A percentile compares a stretch with the other conserved stretches of the same genome.
Evolutionary conservation across 2,888 invertebrate genomes (phyloP).

Genomic region (Monochamus alternatus): DNA sequence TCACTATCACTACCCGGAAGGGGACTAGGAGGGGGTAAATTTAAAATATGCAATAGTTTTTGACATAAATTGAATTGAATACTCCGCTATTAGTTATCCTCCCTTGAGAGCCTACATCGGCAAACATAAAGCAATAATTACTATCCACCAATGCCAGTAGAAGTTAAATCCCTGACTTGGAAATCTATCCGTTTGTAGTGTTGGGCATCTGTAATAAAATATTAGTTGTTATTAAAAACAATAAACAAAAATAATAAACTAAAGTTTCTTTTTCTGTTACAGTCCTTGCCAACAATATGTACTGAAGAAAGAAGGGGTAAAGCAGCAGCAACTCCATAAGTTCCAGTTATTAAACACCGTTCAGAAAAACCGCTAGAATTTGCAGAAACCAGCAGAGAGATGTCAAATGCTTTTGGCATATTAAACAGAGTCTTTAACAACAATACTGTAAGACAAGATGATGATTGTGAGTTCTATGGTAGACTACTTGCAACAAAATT

Average conservation of each 20-base stretch:
- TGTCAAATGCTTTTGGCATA: constrained; percentile 2
- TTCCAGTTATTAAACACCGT: not conserved
- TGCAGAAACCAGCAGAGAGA: constrained; percentile 11
- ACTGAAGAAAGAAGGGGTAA: not conserved
- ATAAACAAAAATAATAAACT: not conserved
- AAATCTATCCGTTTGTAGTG: constrained; percentile 35
- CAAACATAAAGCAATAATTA: constrained; percentile 54
- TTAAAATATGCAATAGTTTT: constrained; percentile 38
- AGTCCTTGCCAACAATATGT: not conserved
- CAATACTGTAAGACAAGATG: not conserved
- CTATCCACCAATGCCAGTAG: constrained; percentile 60
- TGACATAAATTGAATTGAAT: constrained; percentile 22
- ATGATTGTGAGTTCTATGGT: constrained; percentile 9
- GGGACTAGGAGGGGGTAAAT: constrained; percentile 46
- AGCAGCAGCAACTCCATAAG: not conserved
- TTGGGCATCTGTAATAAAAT: constrained; percentile 39
- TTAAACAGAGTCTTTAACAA: constrained; percentile 16
- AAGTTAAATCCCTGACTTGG: constrained; percentile 35
- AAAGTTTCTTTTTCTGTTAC: constrained; percentile 15
- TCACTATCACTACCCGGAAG: constrained; percentile 41
- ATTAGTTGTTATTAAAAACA: not conserved
- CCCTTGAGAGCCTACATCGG: constrained; percentile 40
- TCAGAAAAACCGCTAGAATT: not conserved
- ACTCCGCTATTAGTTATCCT: constrained; percentile 38
- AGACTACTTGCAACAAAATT: constrained; percentile 8